Evolutionary conservation across 2,888 invertebrate species (phyloP), one percentile per base, ranked within the genome.

Genomic region (Ophion obscuratus): DNA sequence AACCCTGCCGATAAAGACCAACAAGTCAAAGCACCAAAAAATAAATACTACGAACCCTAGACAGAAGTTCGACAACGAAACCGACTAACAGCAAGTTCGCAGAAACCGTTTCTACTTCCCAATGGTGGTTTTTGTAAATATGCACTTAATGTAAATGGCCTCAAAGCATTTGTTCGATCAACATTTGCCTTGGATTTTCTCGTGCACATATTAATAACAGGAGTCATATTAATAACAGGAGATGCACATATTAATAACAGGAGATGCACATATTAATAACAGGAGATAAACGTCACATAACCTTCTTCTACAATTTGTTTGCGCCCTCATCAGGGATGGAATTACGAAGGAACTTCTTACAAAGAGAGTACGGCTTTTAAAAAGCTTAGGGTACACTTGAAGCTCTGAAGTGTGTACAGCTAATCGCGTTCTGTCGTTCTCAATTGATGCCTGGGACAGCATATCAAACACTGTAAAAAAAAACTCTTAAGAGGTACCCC

Each of bases 101-200:
- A 53, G 1, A 71, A 53, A 27, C 9, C 27, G 17, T 24, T 57
- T 1, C 2, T 71, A 17, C 17, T 71, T 14, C 71, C 53, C 9
- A 71, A 71, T 9, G 71, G 71, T 2, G 57, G 27, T 31, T 9
- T 71, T 31, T 71, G 71, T n/a, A 24, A 53, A 2, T n/a, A 71
- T 1, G 27, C 53, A 4, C 3, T n/a, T 1, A n/a, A 0, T 0
- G 20, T 71, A 2, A 17, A 71, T 7, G 71, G 57, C 31, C 7
- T 10, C 1, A 71, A 47, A 71, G 1, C 57, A 1, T 85, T 82
- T 44, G 67, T 85, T 2, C 68, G n/a, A 64, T 24, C 75, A 14
- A 85, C 85, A 0, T 81, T 81, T 59, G 40, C 81, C 27, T 77
- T 85, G 17, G 85, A 85, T 57, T 67, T 62, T 5, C 61, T 85